Conservation (phyloP, 2,113 vertebrate species). For the Pachyramphus minor region DNA sequence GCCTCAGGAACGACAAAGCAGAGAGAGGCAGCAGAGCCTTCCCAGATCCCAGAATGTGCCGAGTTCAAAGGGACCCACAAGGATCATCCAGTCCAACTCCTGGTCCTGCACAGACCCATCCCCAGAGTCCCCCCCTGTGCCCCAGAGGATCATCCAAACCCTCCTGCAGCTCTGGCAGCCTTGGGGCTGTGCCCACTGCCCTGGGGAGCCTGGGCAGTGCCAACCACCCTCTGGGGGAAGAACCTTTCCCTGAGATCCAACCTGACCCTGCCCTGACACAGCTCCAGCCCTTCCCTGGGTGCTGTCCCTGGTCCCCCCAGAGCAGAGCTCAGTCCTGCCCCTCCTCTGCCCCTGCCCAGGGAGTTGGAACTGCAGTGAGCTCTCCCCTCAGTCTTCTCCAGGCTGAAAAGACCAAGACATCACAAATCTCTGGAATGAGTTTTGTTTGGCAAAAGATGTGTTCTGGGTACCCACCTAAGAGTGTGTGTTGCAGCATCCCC, state of each 20-base stretch:
- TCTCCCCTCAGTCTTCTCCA: too few species aligned
- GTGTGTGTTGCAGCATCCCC: fast-evolving
- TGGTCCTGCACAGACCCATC: not conserved
- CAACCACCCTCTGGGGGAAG: not conserved
- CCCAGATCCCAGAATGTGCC: not conserved
- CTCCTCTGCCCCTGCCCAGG: not conserved
- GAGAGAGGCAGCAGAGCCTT: fast-evolving
- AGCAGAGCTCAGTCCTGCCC: not conserved
- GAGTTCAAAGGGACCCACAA: not conserved
- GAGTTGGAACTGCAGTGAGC: too few species aligned
- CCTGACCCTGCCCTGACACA: not conserved
- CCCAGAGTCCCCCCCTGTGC: not conserved
- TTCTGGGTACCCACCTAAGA: fast-evolving
- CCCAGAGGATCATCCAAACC: not conserved
- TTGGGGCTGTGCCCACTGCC: not conserved
- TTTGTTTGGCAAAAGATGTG: fast-evolving
- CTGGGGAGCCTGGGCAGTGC: not conserved
- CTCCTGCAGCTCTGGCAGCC: not conserved
- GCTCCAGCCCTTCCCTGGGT: not conserved
- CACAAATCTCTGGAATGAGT: fast-evolving
- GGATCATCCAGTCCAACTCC: not conserved
- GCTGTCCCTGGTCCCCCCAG: not conserved
- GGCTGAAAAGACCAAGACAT: not conserved
- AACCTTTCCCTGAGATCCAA: not conserved
- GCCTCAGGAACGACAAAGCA: not conserved